Evolutionary conservation across 2,113 vertebrate genomes (phyloP), one percentile per base, ranked within the genome.

Genomic region (Damaliscus lunatus): DNA sequence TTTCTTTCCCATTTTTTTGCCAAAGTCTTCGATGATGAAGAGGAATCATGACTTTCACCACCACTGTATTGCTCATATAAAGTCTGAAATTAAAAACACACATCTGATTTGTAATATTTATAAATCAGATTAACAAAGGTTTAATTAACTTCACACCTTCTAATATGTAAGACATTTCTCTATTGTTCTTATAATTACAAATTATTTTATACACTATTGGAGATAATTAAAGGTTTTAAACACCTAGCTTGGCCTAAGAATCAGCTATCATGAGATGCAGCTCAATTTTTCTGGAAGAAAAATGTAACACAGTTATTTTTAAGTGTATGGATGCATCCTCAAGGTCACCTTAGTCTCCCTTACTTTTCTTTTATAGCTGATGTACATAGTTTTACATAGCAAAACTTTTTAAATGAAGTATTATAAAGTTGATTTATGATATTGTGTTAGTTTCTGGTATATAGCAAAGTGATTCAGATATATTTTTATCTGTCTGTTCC

Each of bases 51-150:
- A 84, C 94, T 98, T 97, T 98, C 98, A 50, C 98, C 99, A 91
- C 98, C 99, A 98, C 77, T 99, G 96, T 98, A 99, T 48, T 99
- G 99, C 31, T 99, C 99, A 96, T 99, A 99, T 94, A 99, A 98
- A 97, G 98, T 99, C 99, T 99, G 98, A 97, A 99, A 99, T 96
- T 83, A 93, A 98, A 98, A 81, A 97, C 15, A 97, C 27, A 97
- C 19, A 93, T 59, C 3, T 52, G 31, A 78, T 94, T 88, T 91
- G 16, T 43, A 97, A 96, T 33, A 31, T 52, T 57, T 93, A 29
- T 57, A 64, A 90, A 83, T 60, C 71, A 77, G 36, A 88, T 85
- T 88, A 96, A 57, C 88, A 91, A 89, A 89, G 13, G 29, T 52
- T 81, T 57, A 87, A 91, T 81, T 57, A 89, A 90, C 21, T 74